A percentile compares a stretch with the other conserved stretches of the same genome.
phyloP scores from a whole-genome alignment of 2,888 invertebrate genomes.

The Micropterix aruncella region DNA sequence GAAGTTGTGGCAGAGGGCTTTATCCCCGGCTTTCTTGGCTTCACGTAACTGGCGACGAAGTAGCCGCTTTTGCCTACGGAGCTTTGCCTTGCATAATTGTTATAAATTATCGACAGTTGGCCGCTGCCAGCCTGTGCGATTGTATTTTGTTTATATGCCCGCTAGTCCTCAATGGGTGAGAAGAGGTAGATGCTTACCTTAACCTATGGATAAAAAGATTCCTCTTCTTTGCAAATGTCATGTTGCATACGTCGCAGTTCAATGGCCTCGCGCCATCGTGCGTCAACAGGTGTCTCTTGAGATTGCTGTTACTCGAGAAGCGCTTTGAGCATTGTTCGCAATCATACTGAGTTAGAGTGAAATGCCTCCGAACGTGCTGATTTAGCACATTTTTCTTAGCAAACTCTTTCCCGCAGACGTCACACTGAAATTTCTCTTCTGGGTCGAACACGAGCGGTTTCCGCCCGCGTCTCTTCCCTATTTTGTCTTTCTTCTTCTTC shows the following conservation, averaged over 20 bases:
- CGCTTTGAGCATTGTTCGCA: neutral
- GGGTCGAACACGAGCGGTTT: too few relatives aligned
- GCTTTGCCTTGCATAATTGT: too few relatives aligned
- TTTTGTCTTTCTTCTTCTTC: too few relatives aligned
- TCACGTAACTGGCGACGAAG: too few relatives aligned
- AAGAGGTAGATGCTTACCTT: too few relatives aligned
- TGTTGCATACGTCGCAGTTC: neutral
- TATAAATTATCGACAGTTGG: too few relatives aligned
- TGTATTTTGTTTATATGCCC: too few relatives aligned
- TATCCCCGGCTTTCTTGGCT: too few relatives aligned
- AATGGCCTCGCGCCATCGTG: neutral
- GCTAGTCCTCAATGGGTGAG: too few relatives aligned
- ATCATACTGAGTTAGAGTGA: neutral
- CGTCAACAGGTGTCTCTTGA: neutral
- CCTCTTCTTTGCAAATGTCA: neutral
- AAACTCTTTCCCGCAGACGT: neutral
- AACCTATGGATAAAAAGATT: neutral
- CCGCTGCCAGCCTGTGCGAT: too few relatives aligned
- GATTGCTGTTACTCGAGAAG: neutral
- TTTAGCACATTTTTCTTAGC: neutral
- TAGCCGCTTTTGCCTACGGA: too few relatives aligned
- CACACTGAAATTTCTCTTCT: neutral
- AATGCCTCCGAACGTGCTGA: neutral
- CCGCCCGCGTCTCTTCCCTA: neutral
- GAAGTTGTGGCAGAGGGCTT: too few relatives aligned